phyloP scores from a whole-genome alignment of 30 jellyfish, hydroid and myxozoan genomes.

The Aurelia aurita complex sp. Pacific region DNA sequence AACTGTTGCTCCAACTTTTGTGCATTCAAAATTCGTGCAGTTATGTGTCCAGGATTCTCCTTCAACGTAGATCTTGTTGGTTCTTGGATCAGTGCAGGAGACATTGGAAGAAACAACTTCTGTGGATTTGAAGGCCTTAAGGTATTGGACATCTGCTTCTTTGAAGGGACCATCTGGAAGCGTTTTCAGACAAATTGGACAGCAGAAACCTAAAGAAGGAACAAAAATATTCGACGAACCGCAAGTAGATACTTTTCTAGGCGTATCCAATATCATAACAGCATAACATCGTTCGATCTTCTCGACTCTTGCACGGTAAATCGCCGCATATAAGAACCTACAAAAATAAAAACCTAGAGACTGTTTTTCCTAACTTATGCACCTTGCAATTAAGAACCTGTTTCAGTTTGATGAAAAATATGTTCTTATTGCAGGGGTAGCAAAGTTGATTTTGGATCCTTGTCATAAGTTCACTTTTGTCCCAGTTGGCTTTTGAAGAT shows the following conservation, averaged over 20 bases:
- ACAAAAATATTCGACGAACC: background rate
- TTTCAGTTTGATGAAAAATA: too few relatives aligned
- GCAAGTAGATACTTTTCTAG: background rate
- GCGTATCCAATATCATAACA: too few relatives aligned
- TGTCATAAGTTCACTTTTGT: background rate
- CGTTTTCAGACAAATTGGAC: slow-evolving; percentile 69
- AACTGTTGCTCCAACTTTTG: slow-evolving; percentile 33
- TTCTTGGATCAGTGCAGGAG: slow-evolving; percentile 46
- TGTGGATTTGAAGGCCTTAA: slow-evolving; percentile 16
- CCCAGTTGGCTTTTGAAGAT: too few relatives aligned
- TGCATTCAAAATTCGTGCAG: slow-evolving; percentile 56
- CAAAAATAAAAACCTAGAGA: too few relatives aligned
- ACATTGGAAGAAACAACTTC: slow-evolving; percentile 50
- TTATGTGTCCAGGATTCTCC: slow-evolving; percentile 75
- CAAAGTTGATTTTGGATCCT: background rate
- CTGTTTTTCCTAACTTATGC: too few relatives aligned
- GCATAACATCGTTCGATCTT: too few relatives aligned
- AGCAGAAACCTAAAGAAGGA: slow-evolving; percentile 53
- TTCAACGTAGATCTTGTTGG: slow-evolving; percentile 52
- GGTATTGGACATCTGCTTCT: slow-evolving; percentile 10
- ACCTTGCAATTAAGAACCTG: too few relatives aligned
- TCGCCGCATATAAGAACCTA: too few relatives aligned
- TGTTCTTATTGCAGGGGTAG: too few relatives aligned
- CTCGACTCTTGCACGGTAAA: too few relatives aligned
- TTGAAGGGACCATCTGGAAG: slow-evolving; percentile 59